Evolutionary conservation across 2,888 invertebrate species (phyloP).

Genomic region (Galerucella nymphaeae): DNA sequence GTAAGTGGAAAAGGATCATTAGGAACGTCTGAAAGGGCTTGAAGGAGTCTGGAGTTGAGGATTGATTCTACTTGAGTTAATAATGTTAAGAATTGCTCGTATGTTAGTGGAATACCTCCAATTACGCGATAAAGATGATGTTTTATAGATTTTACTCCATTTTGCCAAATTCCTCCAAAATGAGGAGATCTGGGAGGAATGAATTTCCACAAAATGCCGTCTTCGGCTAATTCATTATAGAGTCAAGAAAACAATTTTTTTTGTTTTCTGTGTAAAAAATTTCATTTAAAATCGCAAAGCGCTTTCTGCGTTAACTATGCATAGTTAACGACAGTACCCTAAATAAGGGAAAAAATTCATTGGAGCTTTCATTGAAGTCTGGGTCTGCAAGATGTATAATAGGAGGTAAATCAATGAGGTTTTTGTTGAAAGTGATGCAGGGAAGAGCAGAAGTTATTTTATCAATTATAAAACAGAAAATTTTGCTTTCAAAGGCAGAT

Average conservation of each 20-base stretch:
- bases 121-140: slow-evolving; percentile 1
- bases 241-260: no score
- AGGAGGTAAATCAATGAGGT: slow-evolving; percentile 7
- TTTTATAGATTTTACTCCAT: slow-evolving; percentile 4
- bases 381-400: slow-evolving; percentile 12
- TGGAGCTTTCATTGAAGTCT: background rate
- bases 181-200: no score
- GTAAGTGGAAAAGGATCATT: slow-evolving; percentile 48
- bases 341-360: no score
- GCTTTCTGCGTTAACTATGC: no score
- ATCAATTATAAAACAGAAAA: slow-evolving; percentile 9
- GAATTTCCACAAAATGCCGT: no score
- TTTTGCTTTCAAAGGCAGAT: background rate
- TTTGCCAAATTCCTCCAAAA: no score
- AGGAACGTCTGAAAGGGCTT: slow-evolving; percentile 40
- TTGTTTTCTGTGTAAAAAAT: no score
- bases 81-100: slow-evolving; percentile 10
- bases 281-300: no score
- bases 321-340: no score
- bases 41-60: slow-evolving; percentile 8
- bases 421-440: background rate
- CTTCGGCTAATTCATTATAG: no score
- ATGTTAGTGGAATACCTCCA: slow-evolving; percentile 11
- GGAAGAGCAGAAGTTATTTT: background rate
- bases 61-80: slow-evolving; percentile 1